Percentiles rank a stretch among this genome's conserved stretches.
phyloP scores from a whole-genome alignment of 2,113 vertebrate genomes.

The Fulica atra region DNA sequence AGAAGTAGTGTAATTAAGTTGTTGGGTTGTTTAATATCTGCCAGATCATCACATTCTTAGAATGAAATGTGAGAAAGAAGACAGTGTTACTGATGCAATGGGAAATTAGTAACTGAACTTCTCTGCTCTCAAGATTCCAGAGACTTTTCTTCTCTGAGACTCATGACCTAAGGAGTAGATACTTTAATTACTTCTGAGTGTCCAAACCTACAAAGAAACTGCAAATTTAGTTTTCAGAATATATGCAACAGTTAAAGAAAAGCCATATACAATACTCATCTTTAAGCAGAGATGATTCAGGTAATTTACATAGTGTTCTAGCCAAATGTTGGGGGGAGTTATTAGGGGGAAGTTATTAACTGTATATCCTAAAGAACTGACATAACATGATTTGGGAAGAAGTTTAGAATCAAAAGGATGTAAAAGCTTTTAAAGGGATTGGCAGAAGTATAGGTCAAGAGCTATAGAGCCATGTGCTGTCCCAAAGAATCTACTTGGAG shows the following conservation, averaged over 20 bases:
- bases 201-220: neutral
- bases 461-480: rapidly evolving
- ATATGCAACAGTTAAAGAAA: neutral
- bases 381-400: neutral
- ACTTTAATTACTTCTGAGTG: neutral
- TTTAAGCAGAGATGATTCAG: neutral
- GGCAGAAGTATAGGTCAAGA: neutral
- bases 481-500: neutral
- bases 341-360: no score
- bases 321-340: neutral
- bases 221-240: neutral
- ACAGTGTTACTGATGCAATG: neutral
- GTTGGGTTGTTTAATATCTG: neutral
- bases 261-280: neutral
- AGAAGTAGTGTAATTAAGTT: neutral
- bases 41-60: neutral
- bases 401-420: neutral
- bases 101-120: neutral
- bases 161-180: neutral
- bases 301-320: neutral
- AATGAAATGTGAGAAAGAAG: neutral
- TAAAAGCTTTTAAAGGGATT: neutral
- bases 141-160: neutral
- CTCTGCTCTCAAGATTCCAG: neutral
- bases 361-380: neutral